These are phyloP conservation scores for Rynchops niger DNA, from an alignment of 2,113 vertebrate genomes.

Conservation along the genomic window DNA sequence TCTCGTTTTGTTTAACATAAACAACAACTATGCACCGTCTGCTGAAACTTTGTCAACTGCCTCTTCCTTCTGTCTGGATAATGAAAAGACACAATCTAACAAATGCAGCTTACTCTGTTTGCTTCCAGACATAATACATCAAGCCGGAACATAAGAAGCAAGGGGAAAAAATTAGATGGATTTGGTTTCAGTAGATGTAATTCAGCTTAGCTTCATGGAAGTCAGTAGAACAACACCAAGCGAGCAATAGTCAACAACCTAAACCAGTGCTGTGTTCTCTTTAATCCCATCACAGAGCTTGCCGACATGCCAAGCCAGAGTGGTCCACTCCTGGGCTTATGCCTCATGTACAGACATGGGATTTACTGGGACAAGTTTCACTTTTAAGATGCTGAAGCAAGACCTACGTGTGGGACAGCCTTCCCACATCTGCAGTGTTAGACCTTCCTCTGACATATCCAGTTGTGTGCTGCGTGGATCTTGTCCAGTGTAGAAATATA, in stretches of 20 bases:
- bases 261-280: not conserved
- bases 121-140: slow-evolving; percentile 47
- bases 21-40: slow-evolving; percentile 70
- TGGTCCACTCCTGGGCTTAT: not conserved
- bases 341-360: not conserved
- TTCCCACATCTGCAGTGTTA: not conserved
- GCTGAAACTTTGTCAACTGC: slow-evolving; percentile 69
- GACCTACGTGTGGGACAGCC: not conserved
- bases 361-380: not conserved
- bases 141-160: slow-evolving; percentile 35
- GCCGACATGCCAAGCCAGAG: not conserved
- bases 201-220: not conserved
- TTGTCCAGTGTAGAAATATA: not conserved
- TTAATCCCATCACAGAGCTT: not conserved
- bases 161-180: slow-evolving; percentile 16
- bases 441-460: not conserved
- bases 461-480: not conserved
- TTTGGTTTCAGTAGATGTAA: slow-evolving; percentile 1
- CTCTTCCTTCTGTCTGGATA: slow-evolving; percentile 68
- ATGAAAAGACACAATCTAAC: slow-evolving; percentile 63
- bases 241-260: not conserved
- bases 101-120: slow-evolving; percentile 68
- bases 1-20: slow-evolving; percentile 72
- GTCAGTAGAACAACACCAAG: not conserved
- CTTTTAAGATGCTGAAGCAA: not conserved